Conservation (phyloP, 2,888 invertebrate species). For the Saturnia japonica region DNA sequence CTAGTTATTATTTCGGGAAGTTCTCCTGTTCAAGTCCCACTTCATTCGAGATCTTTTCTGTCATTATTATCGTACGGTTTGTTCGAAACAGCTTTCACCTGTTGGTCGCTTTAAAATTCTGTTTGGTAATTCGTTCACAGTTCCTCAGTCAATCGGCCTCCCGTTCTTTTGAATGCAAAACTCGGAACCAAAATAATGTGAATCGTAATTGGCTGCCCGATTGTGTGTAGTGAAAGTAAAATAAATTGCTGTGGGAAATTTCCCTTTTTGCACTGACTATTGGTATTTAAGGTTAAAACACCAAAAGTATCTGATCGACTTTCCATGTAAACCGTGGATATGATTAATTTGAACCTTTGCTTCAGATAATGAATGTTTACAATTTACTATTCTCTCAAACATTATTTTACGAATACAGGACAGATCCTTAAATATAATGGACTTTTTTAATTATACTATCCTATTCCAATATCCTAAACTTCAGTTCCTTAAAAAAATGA, state of each 20-base stretch:
- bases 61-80: constrained; percentile 53
- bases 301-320: too few species aligned
- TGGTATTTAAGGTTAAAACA: not conserved
- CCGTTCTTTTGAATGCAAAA: constrained; percentile 29
- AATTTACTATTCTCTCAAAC: too few species aligned
- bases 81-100: constrained; percentile 49
- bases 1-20: constrained; percentile 33
- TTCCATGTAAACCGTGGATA: too few species aligned
- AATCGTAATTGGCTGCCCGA: constrained; percentile 31
- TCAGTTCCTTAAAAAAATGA: not conserved
- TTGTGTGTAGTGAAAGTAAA: constrained; percentile 19
- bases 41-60: constrained; percentile 31
- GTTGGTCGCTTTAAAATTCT: constrained; percentile 47
- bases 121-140: constrained; percentile 49
- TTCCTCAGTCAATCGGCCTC: constrained; percentile 36
- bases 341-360: too few species aligned
- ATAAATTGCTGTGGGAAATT: not conserved
- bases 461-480: not conserved
- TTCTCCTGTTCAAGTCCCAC: constrained; percentile 31
- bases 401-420: too few species aligned
- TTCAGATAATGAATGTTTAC: too few species aligned
- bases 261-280: constrained; percentile 28
- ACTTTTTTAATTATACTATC: not conserved
- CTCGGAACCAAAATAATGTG: constrained; percentile 30
- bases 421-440: too few species aligned